Conservation (phyloP, 2,113 vertebrate species). For the Colaptes auratus region DNA sequence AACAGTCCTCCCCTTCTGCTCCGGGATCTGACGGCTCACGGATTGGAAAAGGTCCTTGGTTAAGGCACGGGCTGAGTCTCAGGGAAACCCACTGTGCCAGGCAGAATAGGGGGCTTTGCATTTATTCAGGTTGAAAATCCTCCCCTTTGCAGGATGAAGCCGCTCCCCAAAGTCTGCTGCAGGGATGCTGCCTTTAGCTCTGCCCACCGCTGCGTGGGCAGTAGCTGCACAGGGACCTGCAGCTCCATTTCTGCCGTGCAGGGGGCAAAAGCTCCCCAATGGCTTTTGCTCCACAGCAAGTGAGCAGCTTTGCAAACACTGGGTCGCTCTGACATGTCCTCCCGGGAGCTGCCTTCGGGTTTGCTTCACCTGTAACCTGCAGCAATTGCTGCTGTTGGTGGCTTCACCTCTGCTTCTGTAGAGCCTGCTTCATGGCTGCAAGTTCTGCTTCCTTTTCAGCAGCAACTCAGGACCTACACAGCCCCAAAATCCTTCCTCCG, state of each 20-base stretch:
- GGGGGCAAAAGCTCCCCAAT: background rate
- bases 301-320: background rate
- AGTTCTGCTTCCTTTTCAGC: background rate
- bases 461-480: background rate
- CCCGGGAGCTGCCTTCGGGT: background rate
- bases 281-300: background rate
- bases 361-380: background rate
- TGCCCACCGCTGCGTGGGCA: background rate
- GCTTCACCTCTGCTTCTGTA: background rate
- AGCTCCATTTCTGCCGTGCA: background rate
- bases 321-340: background rate
- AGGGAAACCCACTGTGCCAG: background rate
- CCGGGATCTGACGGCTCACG: background rate
- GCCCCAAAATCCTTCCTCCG: background rate
- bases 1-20: conserved; percentile 50
- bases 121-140: conserved; percentile 24
- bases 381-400: background rate
- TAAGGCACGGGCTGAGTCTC: conserved; percentile 14
- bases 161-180: background rate
- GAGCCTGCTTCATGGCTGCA: accelerated
- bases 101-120: conserved; percentile 26
- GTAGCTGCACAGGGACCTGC: accelerated
- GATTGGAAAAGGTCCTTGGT: conserved; percentile 31
- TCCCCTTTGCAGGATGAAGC: background rate
- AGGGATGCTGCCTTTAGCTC: background rate